Evolutionary conservation across 2,797 vertebrate genomes (phyloP), one percentile per base, ranked within the genome.

Genomic region (Hoplostethus atlanticus): DNA sequence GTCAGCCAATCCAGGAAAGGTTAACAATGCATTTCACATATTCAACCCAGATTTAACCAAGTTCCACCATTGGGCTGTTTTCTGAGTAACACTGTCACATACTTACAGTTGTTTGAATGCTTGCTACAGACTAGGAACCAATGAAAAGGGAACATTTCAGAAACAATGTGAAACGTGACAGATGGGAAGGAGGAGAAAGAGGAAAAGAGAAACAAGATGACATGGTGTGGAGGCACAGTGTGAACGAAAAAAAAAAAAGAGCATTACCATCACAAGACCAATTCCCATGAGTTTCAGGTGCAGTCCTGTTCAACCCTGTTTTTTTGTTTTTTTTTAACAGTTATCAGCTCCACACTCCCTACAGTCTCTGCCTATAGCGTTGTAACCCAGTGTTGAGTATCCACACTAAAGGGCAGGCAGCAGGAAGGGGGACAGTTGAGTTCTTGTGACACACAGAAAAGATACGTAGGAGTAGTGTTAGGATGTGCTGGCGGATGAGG

Each of bases 141-240:
- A 65, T 21, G 15, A 61, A 16, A 36, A 7, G 30, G 68, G 16
- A 54, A 42, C 8, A 50, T 46, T 8, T 15, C 10, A 71, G 15
- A 50, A 13, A 53, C 9, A 76, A 46, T 21, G 21, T 21, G 21
- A 21, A 21, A 63, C 31, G 31, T 38, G n/a, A 2, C 59, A 64
- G 53, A 65, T 53, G 3, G 61, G 61, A 9, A 9, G 0, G 10
- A 38, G 9, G 17, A 40, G 42, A 5, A 62, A 9, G 62, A 3
- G 21, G 11, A 65, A 56, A 55, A 57, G 34, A 62, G 16, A 15
- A 64, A 42, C 31, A 3, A 4, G 1, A 42, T 64, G 48, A 64
- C 46, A 76, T 68, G 56, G 68, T 67, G 44, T 63, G 56, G 68
- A 93, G 92, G 91, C 91, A 92, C 90, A 13, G 36, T 81, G 89